These are phyloP conservation scores for Taphrorychus bicolor DNA, from an alignment of 2,888 invertebrate genomes.

Conservation along the genomic window DNA sequence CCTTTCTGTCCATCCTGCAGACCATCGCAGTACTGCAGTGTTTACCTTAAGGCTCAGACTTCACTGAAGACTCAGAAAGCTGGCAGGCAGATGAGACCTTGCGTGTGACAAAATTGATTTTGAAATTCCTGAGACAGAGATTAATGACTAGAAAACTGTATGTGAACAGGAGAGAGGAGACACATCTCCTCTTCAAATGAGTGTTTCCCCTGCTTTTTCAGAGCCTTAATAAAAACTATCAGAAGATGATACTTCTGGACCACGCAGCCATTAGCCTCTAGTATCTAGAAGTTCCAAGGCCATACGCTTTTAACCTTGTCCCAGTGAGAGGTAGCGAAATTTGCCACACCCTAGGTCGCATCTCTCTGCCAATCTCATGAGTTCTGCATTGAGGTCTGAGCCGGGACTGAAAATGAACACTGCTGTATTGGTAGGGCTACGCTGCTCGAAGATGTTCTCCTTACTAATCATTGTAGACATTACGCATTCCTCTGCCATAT, in stretches of 20 bases:
- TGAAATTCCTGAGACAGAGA: constrained; percentile 88
- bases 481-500: constrained; percentile 90
- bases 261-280: constrained; percentile 90
- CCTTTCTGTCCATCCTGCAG: no score
- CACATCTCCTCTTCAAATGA: constrained; percentile 83
- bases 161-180: constrained; percentile 77
- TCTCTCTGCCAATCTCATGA: constrained; percentile 79
- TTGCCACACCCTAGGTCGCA: constrained; percentile 75
- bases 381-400: constrained; percentile 88
- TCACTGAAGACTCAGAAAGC: no score
- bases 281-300: constrained; percentile 74
- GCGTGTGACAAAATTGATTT: no score
- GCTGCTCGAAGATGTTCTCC: constrained; percentile 85
- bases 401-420: constrained; percentile 94
- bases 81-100: no score
- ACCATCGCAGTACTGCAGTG: no score
- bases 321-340: constrained; percentile 88
- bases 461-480: constrained; percentile 88
- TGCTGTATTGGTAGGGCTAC: constrained; percentile 82
- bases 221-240: constrained; percentile 76
- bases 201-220: constrained; percentile 88
- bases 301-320: constrained; percentile 91
- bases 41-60: no score
- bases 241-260: constrained; percentile 92
- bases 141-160: constrained; percentile 77